Evolutionary conservation across 1,140 invertebrate species (phyloP).

Genomic region (Bombus confusus): DNA sequence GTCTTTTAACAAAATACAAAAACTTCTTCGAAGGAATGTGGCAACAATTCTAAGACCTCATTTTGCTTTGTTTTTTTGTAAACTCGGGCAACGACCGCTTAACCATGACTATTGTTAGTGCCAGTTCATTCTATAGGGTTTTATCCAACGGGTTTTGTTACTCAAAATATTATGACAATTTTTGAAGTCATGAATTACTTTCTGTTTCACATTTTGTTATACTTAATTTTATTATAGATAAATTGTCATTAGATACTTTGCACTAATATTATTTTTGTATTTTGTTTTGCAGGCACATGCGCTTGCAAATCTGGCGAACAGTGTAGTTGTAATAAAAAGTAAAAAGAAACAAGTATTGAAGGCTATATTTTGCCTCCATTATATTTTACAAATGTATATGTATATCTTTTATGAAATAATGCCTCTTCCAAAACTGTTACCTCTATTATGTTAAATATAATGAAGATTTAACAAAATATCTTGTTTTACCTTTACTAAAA

Average conservation of each 20-base stretch:
- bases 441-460: neutral
- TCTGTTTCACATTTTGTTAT: neutral
- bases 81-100: slow-evolving; percentile 55
- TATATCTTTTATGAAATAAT: neutral
- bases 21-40: neutral
- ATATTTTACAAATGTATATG: neutral
- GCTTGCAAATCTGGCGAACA: slow-evolving; percentile 65
- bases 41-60: neutral
- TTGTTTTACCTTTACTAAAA: neutral
- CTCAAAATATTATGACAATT: neutral
- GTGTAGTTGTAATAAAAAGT: slow-evolving; percentile 56
- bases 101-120: slow-evolving; percentile 12
- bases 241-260: neutral
- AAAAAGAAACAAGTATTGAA: neutral
- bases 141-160: neutral
- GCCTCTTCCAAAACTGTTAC: neutral
- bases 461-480: neutral
- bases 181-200: too few species aligned
- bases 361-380: too few species aligned
- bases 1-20: neutral
- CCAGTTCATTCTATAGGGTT: neutral
- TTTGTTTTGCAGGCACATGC: slow-evolving; percentile 67
- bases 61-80: slow-evolving; percentile 44
- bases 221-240: neutral
- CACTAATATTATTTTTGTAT: neutral